Evolutionary conservation across 1,140 invertebrate species (phyloP).

Genomic region (Popillia japonica): DNA sequence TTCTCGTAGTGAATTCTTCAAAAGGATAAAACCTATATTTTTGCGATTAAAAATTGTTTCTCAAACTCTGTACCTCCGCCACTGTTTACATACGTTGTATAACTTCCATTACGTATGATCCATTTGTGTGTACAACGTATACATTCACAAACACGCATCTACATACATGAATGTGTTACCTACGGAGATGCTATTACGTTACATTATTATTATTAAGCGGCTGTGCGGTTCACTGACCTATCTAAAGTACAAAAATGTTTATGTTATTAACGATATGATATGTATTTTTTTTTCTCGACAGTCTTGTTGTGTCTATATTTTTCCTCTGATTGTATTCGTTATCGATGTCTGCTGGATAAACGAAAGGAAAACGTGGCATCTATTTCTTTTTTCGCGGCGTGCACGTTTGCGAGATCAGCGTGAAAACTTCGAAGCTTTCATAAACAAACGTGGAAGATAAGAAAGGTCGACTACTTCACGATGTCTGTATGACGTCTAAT

Average conservation of each 20-base stretch:
- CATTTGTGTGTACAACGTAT: not conserved
- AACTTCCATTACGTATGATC: not conserved
- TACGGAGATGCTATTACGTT: conserved; percentile 27
- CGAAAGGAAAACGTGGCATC: not conserved
- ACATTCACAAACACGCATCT: not conserved
- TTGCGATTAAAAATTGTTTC: not conserved
- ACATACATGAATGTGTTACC: conserved; percentile 18
- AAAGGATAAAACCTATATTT: no score
- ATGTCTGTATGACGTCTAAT: not conserved
- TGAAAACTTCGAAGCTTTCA: conserved; percentile 22
- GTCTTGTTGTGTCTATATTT: conserved; percentile 37
- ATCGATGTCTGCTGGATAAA: conserved; percentile 6
- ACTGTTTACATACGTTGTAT: not conserved
- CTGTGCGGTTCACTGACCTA: conserved; percentile 33
- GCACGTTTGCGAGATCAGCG: conserved; percentile 32
- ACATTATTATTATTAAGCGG: conserved; percentile 20
- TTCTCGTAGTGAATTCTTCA: no score
- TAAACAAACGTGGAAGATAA: conserved; percentile 30
- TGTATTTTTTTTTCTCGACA: conserved; percentile 19
- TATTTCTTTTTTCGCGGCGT: not conserved
- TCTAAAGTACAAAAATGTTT: conserved; percentile 34
- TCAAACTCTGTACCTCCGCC: not conserved
- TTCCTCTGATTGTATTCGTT: conserved; percentile 22
- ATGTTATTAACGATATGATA: conserved; percentile 11
- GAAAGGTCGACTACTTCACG: not conserved